Evolutionary conservation across 1,140 invertebrate species (phyloP).

Genomic region (Bathynomus jamesi): DNA sequence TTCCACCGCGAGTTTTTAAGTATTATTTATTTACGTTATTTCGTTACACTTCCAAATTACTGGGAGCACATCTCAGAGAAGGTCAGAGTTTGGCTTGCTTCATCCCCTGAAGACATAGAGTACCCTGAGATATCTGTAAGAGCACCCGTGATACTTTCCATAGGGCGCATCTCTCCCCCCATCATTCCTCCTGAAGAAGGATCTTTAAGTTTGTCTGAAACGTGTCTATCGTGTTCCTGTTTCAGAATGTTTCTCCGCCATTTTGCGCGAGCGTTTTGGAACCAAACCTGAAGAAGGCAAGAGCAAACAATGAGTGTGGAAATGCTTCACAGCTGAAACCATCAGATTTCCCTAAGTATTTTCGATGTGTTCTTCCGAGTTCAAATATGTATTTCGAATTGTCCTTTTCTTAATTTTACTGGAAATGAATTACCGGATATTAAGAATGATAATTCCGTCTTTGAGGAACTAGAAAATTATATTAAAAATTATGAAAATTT

Average conservation of each 20-base stretch:
- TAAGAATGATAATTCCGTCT: no score
- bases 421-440: no score
- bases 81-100: conserved; percentile 8
- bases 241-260: conserved; percentile 60
- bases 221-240: conserved; percentile 28
- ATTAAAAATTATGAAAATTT: no score
- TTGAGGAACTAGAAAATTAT: no score
- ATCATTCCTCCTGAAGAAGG: conserved; percentile 2
- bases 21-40: no score
- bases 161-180: conserved; percentile 9
- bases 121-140: conserved; percentile 16
- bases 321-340: no score
- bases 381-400: no score
- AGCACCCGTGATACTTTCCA: conserved; percentile 3
- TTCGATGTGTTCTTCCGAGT: no score
- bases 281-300: conserved; percentile 92
- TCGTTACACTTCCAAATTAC: conserved; percentile 13
- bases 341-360: no score
- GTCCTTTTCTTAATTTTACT: no score
- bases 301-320: no score
- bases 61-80: conserved; percentile 18
- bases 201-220: conserved; percentile 17
- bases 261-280: conserved; percentile 96
- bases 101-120: conserved; percentile 17
- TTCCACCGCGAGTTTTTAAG: no score